Percentiles rank a stretch among this genome's conserved stretches.
phyloP scores from a whole-genome alignment of 2,113 vertebrate species.

The Aviceda subcristata region DNA sequence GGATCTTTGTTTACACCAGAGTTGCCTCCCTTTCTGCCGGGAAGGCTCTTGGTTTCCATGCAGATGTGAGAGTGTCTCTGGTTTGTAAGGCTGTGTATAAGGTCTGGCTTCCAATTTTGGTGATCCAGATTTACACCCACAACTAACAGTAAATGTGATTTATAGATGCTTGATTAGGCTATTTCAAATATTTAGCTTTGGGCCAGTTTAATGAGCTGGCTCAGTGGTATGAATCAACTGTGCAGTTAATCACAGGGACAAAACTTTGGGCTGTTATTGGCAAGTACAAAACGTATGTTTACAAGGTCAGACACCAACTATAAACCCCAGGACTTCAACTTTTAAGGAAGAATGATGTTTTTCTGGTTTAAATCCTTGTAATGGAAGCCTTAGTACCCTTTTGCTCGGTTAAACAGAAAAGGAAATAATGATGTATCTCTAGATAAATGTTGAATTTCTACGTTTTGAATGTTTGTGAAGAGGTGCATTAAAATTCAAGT shows the following conservation, averaged over 20 bases:
- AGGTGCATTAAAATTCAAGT: neutral
- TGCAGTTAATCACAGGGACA: neutral
- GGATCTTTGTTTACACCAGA: neutral
- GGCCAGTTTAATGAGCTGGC: conserved; percentile 7
- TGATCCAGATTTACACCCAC: neutral
- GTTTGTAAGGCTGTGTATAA: neutral
- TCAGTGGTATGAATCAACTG: neutral
- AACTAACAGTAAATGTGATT: neutral
- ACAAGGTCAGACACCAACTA: neutral
- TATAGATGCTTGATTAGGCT: neutral
- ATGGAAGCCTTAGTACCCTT: neutral
- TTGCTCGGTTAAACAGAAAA: neutral
- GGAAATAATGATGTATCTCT: neutral
- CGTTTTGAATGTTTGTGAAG: neutral
- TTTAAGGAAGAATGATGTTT: neutral
- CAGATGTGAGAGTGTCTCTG: neutral
- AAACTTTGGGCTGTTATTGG: neutral
- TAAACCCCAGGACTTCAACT: neutral
- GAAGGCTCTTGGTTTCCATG: neutral
- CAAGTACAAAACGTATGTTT: neutral
- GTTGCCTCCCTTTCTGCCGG: neutral
- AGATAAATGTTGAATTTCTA: neutral
- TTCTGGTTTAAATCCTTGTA: neutral
- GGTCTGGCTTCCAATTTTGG: neutral
- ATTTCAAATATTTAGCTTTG: conserved; percentile 5